These are phyloP conservation scores for Nymphalis polychloros DNA, from an alignment of 2,888 invertebrate genomes.

Conservation along the genomic window DNA sequence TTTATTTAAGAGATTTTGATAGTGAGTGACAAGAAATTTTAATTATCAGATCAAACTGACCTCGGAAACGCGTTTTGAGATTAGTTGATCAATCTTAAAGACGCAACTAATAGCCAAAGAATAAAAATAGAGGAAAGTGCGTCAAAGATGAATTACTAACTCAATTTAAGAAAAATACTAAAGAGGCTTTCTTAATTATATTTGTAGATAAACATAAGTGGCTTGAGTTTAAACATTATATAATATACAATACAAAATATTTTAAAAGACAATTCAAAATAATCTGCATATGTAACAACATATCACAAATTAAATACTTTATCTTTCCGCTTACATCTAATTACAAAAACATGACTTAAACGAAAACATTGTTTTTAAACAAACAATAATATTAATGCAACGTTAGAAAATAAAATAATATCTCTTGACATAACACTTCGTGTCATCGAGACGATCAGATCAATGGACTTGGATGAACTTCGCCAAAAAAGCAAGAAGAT, in stretches of 20 bases:
- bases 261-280: too few species aligned
- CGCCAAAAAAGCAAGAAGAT: constrained; percentile 70
- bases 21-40: constrained; percentile 3
- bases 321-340: constrained; percentile 1
- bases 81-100: neutral
- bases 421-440: constrained; percentile 61
- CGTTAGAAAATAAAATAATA: constrained; percentile 52
- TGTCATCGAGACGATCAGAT: constrained; percentile 59
- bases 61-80: neutral
- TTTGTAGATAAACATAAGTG: too few species aligned
- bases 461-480: constrained; percentile 65
- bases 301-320: neutral
- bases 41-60: neutral
- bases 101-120: neutral
- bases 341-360: constrained; percentile 13
- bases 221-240: too few species aligned
- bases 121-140: neutral
- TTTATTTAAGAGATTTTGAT: constrained; percentile 6
- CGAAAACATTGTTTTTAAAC: constrained; percentile 30
- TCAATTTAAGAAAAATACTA: too few species aligned
- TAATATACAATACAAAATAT: too few species aligned
- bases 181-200: too few species aligned
- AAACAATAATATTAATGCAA: constrained; percentile 53
- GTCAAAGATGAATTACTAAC: too few species aligned
- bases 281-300: too few species aligned